phyloP scores from a whole-genome alignment of 92 coral and sea anemone species.

The Palythoa caribaeorum region DNA sequence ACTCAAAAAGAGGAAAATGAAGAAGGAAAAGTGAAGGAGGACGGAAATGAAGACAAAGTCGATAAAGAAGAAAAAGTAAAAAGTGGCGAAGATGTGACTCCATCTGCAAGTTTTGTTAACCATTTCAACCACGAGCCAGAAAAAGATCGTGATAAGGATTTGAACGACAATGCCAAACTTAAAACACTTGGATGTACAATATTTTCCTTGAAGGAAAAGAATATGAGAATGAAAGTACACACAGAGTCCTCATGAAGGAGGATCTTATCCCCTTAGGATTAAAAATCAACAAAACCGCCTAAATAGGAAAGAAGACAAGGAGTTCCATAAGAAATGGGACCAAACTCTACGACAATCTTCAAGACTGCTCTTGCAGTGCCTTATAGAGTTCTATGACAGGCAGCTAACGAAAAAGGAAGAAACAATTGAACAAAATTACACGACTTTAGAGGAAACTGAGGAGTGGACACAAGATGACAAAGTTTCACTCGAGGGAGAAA shows the following conservation, averaged over 20 bases:
- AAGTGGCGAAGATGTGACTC: too few species aligned
- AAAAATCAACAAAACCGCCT: not conserved
- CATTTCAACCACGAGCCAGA: not conserved
- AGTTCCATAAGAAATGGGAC: not conserved
- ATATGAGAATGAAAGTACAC: slow-evolving; percentile 27
- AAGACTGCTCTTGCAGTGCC: slow-evolving; percentile 19
- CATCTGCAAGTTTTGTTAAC: slow-evolving; percentile 13
- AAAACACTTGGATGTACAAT: not conserved
- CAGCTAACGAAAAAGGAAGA: too few species aligned
- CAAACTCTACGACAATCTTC: slow-evolving; percentile 25
- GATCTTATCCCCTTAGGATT: not conserved
- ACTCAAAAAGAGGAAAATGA: too few species aligned
- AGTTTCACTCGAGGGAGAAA: too few species aligned
- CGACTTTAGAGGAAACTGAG: too few species aligned
- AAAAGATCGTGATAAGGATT: not conserved
- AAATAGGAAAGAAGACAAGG: slow-evolving; percentile 11
- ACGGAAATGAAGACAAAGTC: too few species aligned
- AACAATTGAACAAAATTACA: too few species aligned
- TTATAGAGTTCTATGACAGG: slow-evolving; percentile 37
- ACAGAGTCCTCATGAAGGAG: not conserved
- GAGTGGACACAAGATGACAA: too few species aligned
- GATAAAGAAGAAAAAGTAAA: too few species aligned
- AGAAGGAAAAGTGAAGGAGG: too few species aligned
- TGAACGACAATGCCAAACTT: too few species aligned
- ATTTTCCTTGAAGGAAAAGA: slow-evolving; percentile 6